Base-by-base conservation (phyloP, 2,113 vertebrate genomes). In the Morone saxatilis region DNA sequence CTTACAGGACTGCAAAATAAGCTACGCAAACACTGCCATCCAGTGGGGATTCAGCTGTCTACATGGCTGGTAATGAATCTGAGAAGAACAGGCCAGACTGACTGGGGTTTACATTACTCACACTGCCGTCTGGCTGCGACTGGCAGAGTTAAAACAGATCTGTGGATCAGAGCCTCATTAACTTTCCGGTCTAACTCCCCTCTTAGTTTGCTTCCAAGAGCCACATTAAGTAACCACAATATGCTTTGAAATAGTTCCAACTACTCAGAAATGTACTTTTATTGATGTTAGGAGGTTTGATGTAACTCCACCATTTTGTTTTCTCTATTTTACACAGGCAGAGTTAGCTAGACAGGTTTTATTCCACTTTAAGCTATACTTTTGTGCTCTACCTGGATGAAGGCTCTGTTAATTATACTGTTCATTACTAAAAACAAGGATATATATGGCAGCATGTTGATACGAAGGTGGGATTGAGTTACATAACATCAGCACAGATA, bases 1-100 rank as follows among this genome's bases (percentile, higher is more conserved):
- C 13, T 74, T 60, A 78, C 73, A 72, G 31, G 47, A 17, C 17
- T 73, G 51, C 31, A 62, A 7, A 20, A 78, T 53, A 76, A 69
- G 13, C 4, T 72, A 22, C 20, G 74, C 54, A 65, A 70, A 91
- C 51, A 91, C 69, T 48, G 76, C 77, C 92, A 90, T 77, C 91
- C 85, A 86, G 92, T 91, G 94, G 84, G 7, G 67, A 77, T 0
- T 19, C 6, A 7, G 45, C 17, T 14, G 40, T 7, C 17, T 1
- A 38, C 17, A 59, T 2, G 3, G 40, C 40, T 59, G 7, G 38
- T 13, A 1, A n/a, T 51, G 40, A 72, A 66, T 12, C 17, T 22
- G 56, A 71, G 31, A 31, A n/a, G 12, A 62, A n/a, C 50, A 67
- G 10, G 57, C 5, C 31, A 76, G 80, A 56, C 59, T n/a, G 59